phyloP scores from a whole-genome alignment of 2,888 invertebrate species.

The Tineola bisselliella region DNA sequence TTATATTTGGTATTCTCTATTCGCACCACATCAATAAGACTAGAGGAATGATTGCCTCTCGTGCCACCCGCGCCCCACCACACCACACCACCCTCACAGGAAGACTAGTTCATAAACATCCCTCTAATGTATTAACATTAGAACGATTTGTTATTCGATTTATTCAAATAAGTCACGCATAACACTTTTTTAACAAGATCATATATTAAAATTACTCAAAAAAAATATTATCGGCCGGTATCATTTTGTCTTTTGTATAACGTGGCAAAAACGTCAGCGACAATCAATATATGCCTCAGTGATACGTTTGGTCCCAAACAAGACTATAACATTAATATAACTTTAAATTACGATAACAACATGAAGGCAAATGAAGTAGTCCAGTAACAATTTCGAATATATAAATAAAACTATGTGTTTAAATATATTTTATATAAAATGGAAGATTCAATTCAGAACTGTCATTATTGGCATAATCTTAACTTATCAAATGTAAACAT shows the following conservation, averaged over 20 bases:
- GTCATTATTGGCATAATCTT: background rate
- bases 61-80: background rate
- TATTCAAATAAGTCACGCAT: background rate
- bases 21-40: constrained; percentile 63
- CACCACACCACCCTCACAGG: constrained; percentile 24
- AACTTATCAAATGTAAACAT: background rate
- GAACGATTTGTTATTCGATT: background rate
- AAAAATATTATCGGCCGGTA: background rate
- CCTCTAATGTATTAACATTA: background rate
- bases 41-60: constrained; percentile 29
- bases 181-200: background rate
- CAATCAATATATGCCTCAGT: background rate
- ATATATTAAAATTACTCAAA: background rate
- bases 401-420: background rate
- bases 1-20: constrained; percentile 60
- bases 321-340: background rate
- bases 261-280: background rate
- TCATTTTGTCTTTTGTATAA: background rate
- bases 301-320: background rate
- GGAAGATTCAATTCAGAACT: background rate
- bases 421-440: background rate
- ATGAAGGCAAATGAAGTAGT: background rate
- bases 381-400: background rate
- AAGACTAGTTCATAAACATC: constrained; percentile 23
- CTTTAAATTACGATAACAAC: background rate